phyloP scores from a whole-genome alignment of 2,888 invertebrate species.

The Anodontia alba region DNA sequence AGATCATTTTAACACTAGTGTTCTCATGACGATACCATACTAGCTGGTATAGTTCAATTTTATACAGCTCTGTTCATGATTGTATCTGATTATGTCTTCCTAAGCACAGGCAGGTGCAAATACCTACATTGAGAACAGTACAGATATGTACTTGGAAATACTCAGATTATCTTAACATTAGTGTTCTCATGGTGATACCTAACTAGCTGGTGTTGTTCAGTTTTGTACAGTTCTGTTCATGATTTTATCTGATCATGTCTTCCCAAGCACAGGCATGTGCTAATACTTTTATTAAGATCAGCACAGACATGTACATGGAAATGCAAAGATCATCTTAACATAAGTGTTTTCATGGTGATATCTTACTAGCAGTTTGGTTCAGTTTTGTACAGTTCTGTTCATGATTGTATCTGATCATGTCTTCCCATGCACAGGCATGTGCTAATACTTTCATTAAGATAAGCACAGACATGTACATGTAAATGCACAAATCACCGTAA shows the following conservation, averaged over 20 bases:
- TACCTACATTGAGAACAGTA: background rate
- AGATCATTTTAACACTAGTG: no score
- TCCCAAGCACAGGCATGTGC: conserved; percentile 8
- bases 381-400: no score
- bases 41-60: no score
- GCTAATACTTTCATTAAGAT: background rate
- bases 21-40: no score
- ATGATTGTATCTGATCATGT: no score
- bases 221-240: no score
- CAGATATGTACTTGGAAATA: background rate
- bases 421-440: background rate
- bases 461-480: background rate
- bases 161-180: no score
- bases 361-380: no score
- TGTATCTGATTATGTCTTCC: background rate
- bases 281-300: background rate
- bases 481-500: background rate
- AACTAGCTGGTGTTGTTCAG: no score
- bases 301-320: background rate
- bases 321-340: background rate
- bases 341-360: no score
- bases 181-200: no score
- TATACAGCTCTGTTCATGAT: no score
- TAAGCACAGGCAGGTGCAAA: conserved; percentile 3
- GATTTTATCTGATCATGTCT: background rate